Base-by-base conservation (phyloP, 2,888 invertebrate species). In the Phaonia tiefii region DNA sequence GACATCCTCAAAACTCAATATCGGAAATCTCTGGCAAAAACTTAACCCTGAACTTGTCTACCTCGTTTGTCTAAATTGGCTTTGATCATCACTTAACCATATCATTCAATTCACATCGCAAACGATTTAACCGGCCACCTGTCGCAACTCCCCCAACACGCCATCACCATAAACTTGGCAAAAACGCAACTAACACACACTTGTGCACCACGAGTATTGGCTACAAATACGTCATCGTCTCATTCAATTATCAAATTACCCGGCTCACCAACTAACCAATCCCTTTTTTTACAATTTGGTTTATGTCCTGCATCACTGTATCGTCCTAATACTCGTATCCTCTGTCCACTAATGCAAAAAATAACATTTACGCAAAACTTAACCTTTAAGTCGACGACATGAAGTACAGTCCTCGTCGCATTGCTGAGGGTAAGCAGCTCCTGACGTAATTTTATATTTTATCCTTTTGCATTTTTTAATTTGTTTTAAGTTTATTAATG, bases 371-470 rank as follows among this genome's bases (percentile, higher is more conserved):
- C 31, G 31, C 31, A 60, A 73, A 75, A 25, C 63, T 42, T 58
- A 76, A 75, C n/a, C 39, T 60, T 67, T 42, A 72, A 89, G 89
- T 69, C 67, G 89, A 89, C 69, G 89, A 89, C 86, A 84, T 75
- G 73, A 89, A 86, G 85, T 80, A 81, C 67, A 75, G 84, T 78
- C 89, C 89, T 79, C 86, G 86, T 82, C 85, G 86, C 73, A 80
- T 54, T 81, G 85, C 87, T 79, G 75, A 80, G 84, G 89, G 89
- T 89, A 89, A 89, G 90, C 85, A 74, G 25, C 54, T 54, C 10
- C 54, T 54, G 13, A 54, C 25, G 54, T 25, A 54, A 22, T 22
- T 22, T 8, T 54, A 2, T 25, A 13, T 22, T 54, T 54, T 69
- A 20, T 15, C 26, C 66, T 74, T 65, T 60, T 51, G 13, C 10